These are phyloP conservation scores for Amazona guildingii DNA, from an alignment of 2,113 vertebrate genomes.

Conservation along the genomic window DNA sequence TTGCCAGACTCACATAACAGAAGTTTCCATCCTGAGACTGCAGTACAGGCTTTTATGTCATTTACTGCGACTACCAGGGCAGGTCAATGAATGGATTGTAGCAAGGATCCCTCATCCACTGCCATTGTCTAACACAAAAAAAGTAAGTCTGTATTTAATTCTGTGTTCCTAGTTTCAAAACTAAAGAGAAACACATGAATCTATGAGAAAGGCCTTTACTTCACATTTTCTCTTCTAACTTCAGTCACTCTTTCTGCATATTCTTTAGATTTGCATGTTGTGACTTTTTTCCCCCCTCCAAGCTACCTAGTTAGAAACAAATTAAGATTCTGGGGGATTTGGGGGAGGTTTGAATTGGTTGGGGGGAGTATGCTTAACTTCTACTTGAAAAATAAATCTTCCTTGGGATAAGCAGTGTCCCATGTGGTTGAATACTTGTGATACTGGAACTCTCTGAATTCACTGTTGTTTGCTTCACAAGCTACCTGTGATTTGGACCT, in stretches of 20 bases:
- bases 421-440: not conserved
- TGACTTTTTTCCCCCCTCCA: not conserved
- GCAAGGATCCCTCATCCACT: not conserved
- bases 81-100: not conserved
- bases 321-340: not conserved
- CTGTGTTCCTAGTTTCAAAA: not conserved
- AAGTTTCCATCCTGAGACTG: not conserved
- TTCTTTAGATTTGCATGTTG: not conserved
- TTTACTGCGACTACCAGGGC: not conserved
- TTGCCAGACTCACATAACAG: not conserved
- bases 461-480: not conserved
- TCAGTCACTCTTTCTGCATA: not conserved
- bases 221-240: not conserved
- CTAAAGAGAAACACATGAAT: not conserved
- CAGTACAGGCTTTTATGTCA: not conserved
- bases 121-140: not conserved
- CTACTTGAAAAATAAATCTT: slow-evolving; percentile 20
- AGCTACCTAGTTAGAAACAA: not conserved
- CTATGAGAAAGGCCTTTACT: not conserved
- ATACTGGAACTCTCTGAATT: not conserved
- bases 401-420: not conserved
- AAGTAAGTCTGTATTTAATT: not conserved
- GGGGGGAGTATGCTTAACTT: not conserved
- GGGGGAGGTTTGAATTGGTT: not conserved
- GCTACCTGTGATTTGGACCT: slow-evolving; percentile 21